These are phyloP conservation scores for Semicossyphus pulcher DNA, from an alignment of 2,113 vertebrate species.

Conservation along the genomic window DNA sequence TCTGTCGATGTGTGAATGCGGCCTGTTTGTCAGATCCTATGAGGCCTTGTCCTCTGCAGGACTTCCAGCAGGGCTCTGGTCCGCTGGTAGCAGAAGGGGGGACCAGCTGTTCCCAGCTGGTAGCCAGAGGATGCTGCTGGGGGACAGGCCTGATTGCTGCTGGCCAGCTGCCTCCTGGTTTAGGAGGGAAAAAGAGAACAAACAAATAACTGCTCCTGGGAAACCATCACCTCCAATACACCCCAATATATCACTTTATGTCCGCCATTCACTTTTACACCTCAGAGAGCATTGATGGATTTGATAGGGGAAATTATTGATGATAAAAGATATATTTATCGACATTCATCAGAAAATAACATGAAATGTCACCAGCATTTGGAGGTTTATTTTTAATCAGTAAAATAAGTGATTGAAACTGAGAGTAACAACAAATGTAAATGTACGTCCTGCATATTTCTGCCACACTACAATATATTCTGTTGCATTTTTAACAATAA, in stretches of 20 bases:
- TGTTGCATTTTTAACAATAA: too few species aligned
- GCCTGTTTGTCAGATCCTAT: conserved; percentile 57
- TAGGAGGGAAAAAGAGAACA: conserved; percentile 70
- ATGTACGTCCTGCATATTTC: too few species aligned
- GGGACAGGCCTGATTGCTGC: conserved; percentile 79
- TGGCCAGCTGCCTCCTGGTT: conserved; percentile 81
- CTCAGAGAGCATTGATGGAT: background rate
- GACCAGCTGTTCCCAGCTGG: conserved; percentile 87
- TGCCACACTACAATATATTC: too few species aligned
- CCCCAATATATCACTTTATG: background rate
- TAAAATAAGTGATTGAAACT: too few species aligned
- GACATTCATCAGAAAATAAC: too few species aligned
- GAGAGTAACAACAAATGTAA: too few species aligned
- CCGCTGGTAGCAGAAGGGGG: conserved; percentile 66
- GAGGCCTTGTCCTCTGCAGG: conserved; percentile 51
- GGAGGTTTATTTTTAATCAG: too few species aligned
- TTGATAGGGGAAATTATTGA: background rate
- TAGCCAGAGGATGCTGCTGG: conserved; percentile 74
- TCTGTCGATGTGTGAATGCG: conserved; percentile 59
- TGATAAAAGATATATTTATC: too few species aligned
- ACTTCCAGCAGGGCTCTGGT: conserved; percentile 67
- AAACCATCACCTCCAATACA: conserved; percentile 29
- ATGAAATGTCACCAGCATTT: too few species aligned
- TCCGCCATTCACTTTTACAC: conserved; percentile 8
- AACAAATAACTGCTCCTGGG: conserved; percentile 64